Conservation (phyloP, 2,113 vertebrate genomes). For the Rhinolophus ferrumequinum region DNA sequence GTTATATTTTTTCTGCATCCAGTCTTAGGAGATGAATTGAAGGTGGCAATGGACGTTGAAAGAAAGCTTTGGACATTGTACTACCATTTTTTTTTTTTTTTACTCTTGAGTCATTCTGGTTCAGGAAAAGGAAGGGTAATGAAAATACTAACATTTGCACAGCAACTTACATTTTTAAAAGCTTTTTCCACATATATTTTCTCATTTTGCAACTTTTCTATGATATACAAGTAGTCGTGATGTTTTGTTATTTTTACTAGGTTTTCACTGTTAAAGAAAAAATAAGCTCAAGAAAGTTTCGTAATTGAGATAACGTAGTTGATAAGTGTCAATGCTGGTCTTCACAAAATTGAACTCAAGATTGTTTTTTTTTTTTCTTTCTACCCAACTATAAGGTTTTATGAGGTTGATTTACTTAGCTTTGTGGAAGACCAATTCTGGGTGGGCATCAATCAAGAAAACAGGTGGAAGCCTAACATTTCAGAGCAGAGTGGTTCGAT, state of each 20-base stretch:
- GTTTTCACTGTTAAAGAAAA: not conserved
- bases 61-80: not conserved
- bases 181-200: not conserved
- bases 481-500: not conserved
- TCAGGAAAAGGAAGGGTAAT: not conserved
- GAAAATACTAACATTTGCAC: not conserved
- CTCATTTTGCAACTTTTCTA: not conserved
- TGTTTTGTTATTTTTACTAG: conserved; percentile 36
- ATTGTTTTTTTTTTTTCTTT: not conserved
- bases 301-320: not conserved
- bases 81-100: not conserved
- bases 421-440: not conserved
- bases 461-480: not conserved
- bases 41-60: not conserved
- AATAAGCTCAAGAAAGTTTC: not conserved
- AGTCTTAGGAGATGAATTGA: not conserved
- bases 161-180: not conserved
- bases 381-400: not conserved
- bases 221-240: not conserved
- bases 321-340: not conserved
- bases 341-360: not conserved
- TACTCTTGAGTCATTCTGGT: not conserved
- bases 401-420: not conserved
- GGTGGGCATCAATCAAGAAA: not conserved
- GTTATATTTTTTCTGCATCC: not conserved